Percentiles rank a stretch among this genome's conserved stretches.
phyloP scores from a whole-genome alignment of 2,797 vertebrate species.

The Phataginus tricuspis region DNA sequence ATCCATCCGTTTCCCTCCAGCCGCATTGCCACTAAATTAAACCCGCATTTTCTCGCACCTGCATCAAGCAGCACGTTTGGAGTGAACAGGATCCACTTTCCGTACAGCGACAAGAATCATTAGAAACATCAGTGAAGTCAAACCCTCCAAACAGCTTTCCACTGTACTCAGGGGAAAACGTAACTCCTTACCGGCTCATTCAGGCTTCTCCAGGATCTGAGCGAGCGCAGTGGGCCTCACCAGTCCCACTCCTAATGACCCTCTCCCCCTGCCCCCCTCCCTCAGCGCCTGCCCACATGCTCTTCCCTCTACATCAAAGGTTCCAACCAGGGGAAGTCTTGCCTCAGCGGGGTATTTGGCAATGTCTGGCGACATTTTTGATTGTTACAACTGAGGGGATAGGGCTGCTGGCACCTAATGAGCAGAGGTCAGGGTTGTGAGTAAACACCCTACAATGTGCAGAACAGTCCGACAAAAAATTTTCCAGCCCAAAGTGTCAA shows the following conservation, averaged over 20 bases:
- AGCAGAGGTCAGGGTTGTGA: background rate
- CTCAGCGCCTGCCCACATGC: background rate
- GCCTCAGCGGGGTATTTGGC: background rate
- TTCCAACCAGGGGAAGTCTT: background rate
- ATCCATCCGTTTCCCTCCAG: background rate
- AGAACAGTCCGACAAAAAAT: background rate
- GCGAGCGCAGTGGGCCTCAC: accelerated
- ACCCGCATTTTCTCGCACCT: background rate
- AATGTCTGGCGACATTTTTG: background rate
- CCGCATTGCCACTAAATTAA: background rate
- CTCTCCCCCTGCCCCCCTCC: too few relatives aligned
- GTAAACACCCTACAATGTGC: background rate
- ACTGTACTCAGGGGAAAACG: too few relatives aligned
- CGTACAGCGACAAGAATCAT: background rate
- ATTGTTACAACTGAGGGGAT: background rate
- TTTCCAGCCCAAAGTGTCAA: background rate
- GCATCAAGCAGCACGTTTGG: too few relatives aligned
- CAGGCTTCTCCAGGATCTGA: background rate
- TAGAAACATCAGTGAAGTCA: background rate
- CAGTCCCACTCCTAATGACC: too few relatives aligned
- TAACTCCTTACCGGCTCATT: background rate
- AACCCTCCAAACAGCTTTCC: background rate
- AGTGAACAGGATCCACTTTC: background rate
- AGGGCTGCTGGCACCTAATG: background rate
- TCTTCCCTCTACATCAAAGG: background rate